Base-by-base conservation (phyloP, 1,140 invertebrate species). In the Agraylea sexmaculata region DNA sequence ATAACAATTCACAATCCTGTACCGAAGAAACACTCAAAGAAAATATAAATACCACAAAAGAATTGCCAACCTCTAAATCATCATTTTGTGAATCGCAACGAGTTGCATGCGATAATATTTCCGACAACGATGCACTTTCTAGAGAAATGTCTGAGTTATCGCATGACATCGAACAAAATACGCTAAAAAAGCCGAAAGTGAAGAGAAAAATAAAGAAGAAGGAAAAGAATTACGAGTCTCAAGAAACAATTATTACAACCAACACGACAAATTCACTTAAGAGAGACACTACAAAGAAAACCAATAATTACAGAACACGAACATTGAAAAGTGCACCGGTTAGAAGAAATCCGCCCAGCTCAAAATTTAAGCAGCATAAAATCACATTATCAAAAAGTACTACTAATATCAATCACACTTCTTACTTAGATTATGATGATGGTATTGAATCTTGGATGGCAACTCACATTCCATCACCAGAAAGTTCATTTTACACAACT, bases 371-470 rank as follows among this genome's bases (percentile, higher is more conserved):
- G 33, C 41, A 44, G 8, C 48, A 50, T 31, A 50, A 50, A 37
- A 50, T 50, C 8, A 47, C 36, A 10, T 28, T 47, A 13, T 41
- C 45, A 2, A 43, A 42, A 34, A 47, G 48, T 32, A 47, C 37
- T 29, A 44, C 45, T 17, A 46, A 46, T 39, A 40, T 43, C 10
- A 50, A 50, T 40, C 39, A 39, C 12, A 45, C 48, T n/a, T 31
- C 37, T 10, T 47, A 44, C 29, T 57, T 66, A 19, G 57, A 66
- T 42, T 60, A 58, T 29, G 64, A 68, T 34, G 66, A 59, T 56
- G 65, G 66, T 43, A 51, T 68, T 11, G 60, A 64, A 47, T 68
- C 65, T 18, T 68, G 65, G 65, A 66, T 68, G 59, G 66, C 61
- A 2, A 46, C 66, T 18, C 42, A 46, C n/a, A 34, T 37, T 23